Base-by-base conservation (phyloP, 2,113 vertebrate genomes). In the Eptatretus burgeri region DNA sequence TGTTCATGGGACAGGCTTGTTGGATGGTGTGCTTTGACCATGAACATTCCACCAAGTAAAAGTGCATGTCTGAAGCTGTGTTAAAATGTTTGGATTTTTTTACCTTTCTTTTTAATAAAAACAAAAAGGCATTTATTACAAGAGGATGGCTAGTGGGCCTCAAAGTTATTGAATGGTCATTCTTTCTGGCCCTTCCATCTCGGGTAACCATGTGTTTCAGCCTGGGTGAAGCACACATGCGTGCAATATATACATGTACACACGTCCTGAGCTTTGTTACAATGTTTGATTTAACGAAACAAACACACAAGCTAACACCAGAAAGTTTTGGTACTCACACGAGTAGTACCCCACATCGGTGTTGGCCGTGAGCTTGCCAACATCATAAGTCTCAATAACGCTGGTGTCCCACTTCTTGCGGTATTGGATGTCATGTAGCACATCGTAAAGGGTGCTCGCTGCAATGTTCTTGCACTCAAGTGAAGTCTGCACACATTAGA, bases 321-420 rank as follows among this genome's bases (percentile, higher is more conserved):
- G 14, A 2, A 12, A 5, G 2, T 27, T 13, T 1, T 52, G 13
- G 20, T 20, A 65, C 83, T 80, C 64, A 88, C 84, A 88, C 67
- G 83, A 84, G 70, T 88, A 88, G 68, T 88, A 86, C 64, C 84
- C 84, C 1, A 88, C 79, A 1, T 88, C 84, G 0, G 82, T 77
- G 1, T 88, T 88, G 56, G 75, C 83, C 0, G 82, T 88, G 68
- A 88, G 78, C 52, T 77, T 70, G 7, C 78, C 82, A 3, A 88
- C 85, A 72, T 88, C 84, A 2, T 79, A 81, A 14, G 84, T 85
- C 69, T 88, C 83, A 1, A 88, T 82, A 80, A 88, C 80, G 73
- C 84, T 84, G 1, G 75, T 72, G 74, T 88, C 84, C 84, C 84
- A 88, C 63, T 88, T 88, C 70, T 68, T 79, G 64, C 83, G 78